Evolutionary conservation across 2,888 invertebrate genomes (phyloP), one percentile per base, ranked within the genome.

Genomic region (Tridacna gigas): DNA sequence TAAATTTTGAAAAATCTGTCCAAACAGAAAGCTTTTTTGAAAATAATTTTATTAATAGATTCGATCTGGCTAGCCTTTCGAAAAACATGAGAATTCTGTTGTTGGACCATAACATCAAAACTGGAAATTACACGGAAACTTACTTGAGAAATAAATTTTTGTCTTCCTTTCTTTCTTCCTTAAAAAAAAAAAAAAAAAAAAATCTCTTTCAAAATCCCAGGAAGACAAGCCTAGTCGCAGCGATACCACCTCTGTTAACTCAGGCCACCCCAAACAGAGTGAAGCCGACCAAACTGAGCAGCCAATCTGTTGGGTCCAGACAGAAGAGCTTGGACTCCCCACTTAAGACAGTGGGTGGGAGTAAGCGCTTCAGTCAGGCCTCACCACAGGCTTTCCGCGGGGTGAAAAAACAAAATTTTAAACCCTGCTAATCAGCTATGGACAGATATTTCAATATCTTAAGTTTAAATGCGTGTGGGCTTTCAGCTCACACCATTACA

Each of bases 401-500:
- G n/a, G 26, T 37, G n/a, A 67, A 37, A 26, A 15, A 45, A 45
- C 37, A 67, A n/a, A 26, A 18, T 20, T 67, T 67, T 45, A 45
- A 20, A 67, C n/a, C 28, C 5, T 67, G 2, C n/a, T 37, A 45
- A 45, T 45, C 7, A 37, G n/a, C 28, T 67, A 67, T 67, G 56
- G 15, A 15, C 18, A 45, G 45, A 22, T 45, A 45, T 67, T 3
- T 45, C 15, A 67, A 67, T 18, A 67, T 67, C 13, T 3, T 67
- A 18, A 67, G 45, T 20, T 28, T 67, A 11, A 67, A 67, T 28
- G 20, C 67, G 20, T 26, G 67, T 45, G 67, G 67, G 67, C 67
- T 67, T n/a, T 28, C 67, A 45, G 67, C 67, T 45, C 45, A 67
- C 67, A 67, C 67, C 18, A 37, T 45, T 18, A 45, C 67, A 45